These are phyloP conservation scores for Halesus radiatus DNA, from an alignment of 1,140 invertebrate genomes.

Conservation along the genomic window DNA sequence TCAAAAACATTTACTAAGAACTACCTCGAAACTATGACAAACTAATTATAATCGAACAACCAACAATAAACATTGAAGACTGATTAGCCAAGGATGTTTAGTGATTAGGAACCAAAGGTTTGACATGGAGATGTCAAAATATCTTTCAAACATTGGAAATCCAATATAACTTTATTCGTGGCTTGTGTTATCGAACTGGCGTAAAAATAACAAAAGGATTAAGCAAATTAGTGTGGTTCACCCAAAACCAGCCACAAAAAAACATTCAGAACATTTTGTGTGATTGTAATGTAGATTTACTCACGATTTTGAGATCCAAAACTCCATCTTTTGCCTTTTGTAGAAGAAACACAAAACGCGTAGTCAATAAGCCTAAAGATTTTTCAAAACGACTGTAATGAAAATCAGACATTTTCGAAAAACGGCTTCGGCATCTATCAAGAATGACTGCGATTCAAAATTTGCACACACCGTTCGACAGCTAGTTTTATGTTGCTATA, in stretches of 20 bases:
- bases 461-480: slow-evolving; percentile 48
- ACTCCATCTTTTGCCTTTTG: slow-evolving; percentile 91
- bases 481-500: slow-evolving; percentile 51
- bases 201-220: slow-evolving; percentile 14
- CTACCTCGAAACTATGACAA: no score
- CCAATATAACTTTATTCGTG: no score
- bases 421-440: slow-evolving; percentile 34
- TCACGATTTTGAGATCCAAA: slow-evolving; percentile 83
- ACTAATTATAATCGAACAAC: no score
- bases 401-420: slow-evolving; percentile 60
- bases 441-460: slow-evolving; percentile 48
- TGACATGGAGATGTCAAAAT: slow-evolving; percentile 38
- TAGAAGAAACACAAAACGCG: slow-evolving; percentile 92
- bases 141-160: no score
- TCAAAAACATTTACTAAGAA: no score
- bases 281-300: slow-evolving; percentile 52
- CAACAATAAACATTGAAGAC: no score
- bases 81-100: no score
- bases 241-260: no score
- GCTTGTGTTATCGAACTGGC: neutral
- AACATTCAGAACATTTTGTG: no score
- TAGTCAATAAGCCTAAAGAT: slow-evolving; percentile 92
- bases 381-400: slow-evolving; percentile 71
- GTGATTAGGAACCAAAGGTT: no score
- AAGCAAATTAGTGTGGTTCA: no score